phyloP scores from a whole-genome alignment of 2,797 vertebrate species.

The Thripadectes ignobilis region DNA sequence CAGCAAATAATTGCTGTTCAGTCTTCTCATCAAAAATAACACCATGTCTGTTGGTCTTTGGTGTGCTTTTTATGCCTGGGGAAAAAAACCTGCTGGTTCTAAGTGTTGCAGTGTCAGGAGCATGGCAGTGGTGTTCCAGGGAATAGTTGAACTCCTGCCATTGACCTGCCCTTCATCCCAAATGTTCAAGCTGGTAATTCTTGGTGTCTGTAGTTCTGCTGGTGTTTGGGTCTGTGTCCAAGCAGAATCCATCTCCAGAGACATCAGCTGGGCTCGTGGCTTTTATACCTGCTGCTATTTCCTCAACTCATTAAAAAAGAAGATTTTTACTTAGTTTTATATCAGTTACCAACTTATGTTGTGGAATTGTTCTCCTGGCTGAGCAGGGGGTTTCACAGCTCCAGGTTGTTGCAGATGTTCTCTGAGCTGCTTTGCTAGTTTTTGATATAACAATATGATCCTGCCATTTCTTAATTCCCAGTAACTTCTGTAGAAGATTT shows the following conservation, averaged over 20 bases:
- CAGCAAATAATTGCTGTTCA: background rate
- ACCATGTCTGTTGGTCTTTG: background rate
- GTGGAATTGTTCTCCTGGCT: no score
- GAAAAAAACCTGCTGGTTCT: accelerated
- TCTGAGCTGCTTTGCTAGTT: no score
- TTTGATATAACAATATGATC: no score
- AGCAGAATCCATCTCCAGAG: background rate
- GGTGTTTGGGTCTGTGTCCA: background rate
- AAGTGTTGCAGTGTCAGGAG: background rate
- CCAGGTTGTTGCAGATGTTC: no score
- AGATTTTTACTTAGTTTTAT: background rate
- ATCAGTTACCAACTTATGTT: no score
- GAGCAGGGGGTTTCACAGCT: no score
- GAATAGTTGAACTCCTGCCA: background rate
- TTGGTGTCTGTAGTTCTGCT: background rate
- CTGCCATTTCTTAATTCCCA: no score
- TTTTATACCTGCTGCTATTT: background rate
- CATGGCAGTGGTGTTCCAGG: background rate
- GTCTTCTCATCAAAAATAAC: background rate
- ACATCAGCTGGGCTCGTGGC: background rate
- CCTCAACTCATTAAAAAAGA: background rate
- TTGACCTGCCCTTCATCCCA: background rate
- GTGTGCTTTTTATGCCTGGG: background rate
- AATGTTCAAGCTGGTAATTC: no score
- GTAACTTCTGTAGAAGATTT: no score